These are phyloP conservation scores for Taenaris catops DNA, from an alignment of 2,888 invertebrate genomes.

Conservation along the genomic window DNA sequence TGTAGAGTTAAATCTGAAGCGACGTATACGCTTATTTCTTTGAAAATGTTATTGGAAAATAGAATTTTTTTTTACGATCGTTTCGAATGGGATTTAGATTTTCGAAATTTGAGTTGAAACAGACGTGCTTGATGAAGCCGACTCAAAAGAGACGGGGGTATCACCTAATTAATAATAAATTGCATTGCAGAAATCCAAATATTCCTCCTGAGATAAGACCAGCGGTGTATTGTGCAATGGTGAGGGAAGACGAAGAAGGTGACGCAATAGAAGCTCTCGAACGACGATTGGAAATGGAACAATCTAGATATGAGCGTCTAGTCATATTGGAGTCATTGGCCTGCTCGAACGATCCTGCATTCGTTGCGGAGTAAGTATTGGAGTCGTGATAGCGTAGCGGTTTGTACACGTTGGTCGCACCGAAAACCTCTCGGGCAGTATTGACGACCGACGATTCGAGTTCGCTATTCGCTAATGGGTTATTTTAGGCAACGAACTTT, in stretches of 20 bases:
- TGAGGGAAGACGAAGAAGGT: constrained; percentile 83
- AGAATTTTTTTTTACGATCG: too few species aligned
- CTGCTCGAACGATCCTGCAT: constrained; percentile 82
- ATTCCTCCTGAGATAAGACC: constrained; percentile 75
- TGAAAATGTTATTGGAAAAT: too few species aligned
- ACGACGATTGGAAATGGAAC: constrained; percentile 80
- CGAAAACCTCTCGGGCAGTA: too few species aligned
- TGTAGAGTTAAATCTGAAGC: too few species aligned
- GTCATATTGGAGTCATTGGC: constrained; percentile 85
- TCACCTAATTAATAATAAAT: background rate
- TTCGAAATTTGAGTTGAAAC: too few species aligned
- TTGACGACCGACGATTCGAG: too few species aligned
- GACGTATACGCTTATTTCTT: too few species aligned
- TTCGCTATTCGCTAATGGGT: too few species aligned
- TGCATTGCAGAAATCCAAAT: constrained; percentile 47
- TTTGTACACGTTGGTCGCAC: background rate
- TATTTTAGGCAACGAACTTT: too few species aligned
- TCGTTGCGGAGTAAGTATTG: constrained; percentile 68
- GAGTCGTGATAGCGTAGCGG: constrained; percentile 6
- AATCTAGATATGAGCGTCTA: constrained; percentile 86
- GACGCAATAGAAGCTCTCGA: constrained; percentile 86
- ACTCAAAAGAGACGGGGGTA: too few species aligned
- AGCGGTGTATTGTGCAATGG: constrained; percentile 88
- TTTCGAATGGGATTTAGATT: too few species aligned
- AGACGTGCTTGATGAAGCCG: too few species aligned